phyloP scores from a whole-genome alignment of 2,797 vertebrate genomes.

The Melanotaenia maccullochi region DNA sequence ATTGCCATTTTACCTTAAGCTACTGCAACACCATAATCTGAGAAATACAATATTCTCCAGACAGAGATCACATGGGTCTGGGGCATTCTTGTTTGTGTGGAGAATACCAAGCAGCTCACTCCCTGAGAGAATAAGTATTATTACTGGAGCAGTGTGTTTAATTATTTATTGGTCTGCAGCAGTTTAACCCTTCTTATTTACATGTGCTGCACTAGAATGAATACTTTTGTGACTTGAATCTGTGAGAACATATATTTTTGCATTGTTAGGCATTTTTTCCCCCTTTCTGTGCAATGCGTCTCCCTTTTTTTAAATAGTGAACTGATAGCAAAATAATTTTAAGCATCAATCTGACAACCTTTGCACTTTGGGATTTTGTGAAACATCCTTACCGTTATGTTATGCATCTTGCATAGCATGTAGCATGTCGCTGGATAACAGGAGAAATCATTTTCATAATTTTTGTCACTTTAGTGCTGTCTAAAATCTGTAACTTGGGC shows the following conservation, averaged over 20 bases:
- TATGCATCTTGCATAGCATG: too few species aligned
- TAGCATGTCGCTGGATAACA: not conserved
- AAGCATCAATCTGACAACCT: not conserved
- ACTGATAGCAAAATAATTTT: not conserved
- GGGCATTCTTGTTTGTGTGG: constrained; percentile 54
- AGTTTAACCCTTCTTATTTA: constrained; percentile 54
- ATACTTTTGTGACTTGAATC: constrained; percentile 37
- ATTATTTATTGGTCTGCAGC: constrained; percentile 65
- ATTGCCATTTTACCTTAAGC: constrained; percentile 3
- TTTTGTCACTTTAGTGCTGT: not conserved
- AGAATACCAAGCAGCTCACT: constrained; percentile 48
- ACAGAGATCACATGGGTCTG: constrained; percentile 49
- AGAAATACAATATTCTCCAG: constrained; percentile 54
- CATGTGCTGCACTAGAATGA: constrained; percentile 40
- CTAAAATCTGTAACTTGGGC: not conserved
- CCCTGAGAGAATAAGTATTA: constrained; percentile 58
- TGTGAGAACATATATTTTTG: constrained; percentile 39
- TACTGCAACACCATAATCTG: constrained; percentile 41
- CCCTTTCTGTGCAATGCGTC: not conserved
- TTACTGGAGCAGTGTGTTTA: constrained; percentile 57
- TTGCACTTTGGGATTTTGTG: not conserved
- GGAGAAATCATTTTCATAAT: not conserved
- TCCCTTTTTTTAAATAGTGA: not conserved
- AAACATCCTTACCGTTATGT: not conserved
- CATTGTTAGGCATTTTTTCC: constrained; percentile 5